Evolutionary conservation across 2,797 vertebrate species (phyloP), one percentile per base, ranked within the genome.

Genomic region (Ptychobarbus kaznakovi): DNA sequence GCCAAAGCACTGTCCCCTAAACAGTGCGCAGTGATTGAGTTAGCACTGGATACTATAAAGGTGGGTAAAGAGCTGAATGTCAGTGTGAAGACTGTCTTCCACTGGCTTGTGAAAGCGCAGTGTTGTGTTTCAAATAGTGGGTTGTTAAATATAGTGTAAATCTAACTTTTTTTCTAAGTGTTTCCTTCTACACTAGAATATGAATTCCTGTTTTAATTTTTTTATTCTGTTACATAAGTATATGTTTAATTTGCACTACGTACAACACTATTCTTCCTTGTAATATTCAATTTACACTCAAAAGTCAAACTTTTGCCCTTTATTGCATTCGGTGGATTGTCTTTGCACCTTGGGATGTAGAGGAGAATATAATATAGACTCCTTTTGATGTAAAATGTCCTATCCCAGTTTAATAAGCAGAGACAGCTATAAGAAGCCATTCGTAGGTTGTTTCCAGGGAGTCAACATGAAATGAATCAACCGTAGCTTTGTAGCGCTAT

Each of bases 31-130:
- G 98, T 99, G 68, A 97, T 99, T 42, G 98, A 99, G 88, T 94
- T 99, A 88, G 98, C 98, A 0, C 93, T 99, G 92, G 98, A 99
- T 90, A 99, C 98, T 91, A 99, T 99, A 93, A 99, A 99, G 97
- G 98, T 99, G 91, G 78, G 65, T 69, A 79, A n/a, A 73, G 25
- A 16, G 25, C 84, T 76, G 1, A 40, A 53, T 40, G 40, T 80
- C 56, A 16, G 18, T 53, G 65, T 85, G 15, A 38, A 70, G 15
- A 63, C 13, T 16, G 8, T 25, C 65, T 22, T 66, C 25, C 6
- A 51, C 28, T 81, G 18, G 11, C 69, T 72, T 40, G 32, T 42
- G 4, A 46, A 11, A 18, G 20, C 0, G 11, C 53, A 38, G 12
- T 32, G 12, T 75, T 51, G 49, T 42, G 38, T 5, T 74, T 74